phyloP scores from a whole-genome alignment of 2,888 invertebrate species.

The Eristalinus aeneus region DNA sequence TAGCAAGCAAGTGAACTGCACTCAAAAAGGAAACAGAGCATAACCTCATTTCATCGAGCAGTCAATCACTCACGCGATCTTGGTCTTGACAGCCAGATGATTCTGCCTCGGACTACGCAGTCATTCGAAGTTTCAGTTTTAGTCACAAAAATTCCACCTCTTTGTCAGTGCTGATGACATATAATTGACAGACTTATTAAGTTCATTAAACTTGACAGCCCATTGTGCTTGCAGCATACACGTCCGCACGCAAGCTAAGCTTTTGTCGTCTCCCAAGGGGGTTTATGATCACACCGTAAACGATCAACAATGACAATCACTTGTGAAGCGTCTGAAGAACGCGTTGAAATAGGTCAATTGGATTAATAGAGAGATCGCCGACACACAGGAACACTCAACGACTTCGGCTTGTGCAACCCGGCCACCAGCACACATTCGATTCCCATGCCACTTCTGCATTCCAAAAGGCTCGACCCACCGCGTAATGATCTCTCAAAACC shows the following conservation, averaged over 20 bases:
- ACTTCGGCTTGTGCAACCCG: neutral
- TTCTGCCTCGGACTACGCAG: conserved; percentile 4
- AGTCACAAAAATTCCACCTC: conserved; percentile 51
- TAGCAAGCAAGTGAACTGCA: conserved; percentile 12
- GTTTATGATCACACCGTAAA: conserved; percentile 17
- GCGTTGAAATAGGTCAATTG: conserved; percentile 53
- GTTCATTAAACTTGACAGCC: conserved; percentile 57
- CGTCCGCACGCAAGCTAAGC: neutral
- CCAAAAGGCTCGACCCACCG: neutral
- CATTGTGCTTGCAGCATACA: conserved; percentile 18
- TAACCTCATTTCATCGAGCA: conserved; percentile 39
- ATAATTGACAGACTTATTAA: conserved; percentile 62
- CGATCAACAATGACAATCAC: conserved; percentile 38
- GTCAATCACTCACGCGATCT: conserved; percentile 40
- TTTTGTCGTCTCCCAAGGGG: neutral
- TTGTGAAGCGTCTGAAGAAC: conserved; percentile 23
- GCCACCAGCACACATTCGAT: neutral
- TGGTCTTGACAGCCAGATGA: conserved; percentile 19
- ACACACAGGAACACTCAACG: conserved; percentile 2
- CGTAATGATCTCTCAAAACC: neutral
- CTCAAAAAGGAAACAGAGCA: conserved; percentile 6
- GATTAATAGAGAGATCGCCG: conserved; percentile 18
- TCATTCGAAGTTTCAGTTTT: neutral
- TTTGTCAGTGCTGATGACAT: conserved; percentile 46
- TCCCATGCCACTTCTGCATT: conserved; percentile 9